Conservation (phyloP, 2,797 vertebrate genomes). For the Limosa lapponica region DNA sequence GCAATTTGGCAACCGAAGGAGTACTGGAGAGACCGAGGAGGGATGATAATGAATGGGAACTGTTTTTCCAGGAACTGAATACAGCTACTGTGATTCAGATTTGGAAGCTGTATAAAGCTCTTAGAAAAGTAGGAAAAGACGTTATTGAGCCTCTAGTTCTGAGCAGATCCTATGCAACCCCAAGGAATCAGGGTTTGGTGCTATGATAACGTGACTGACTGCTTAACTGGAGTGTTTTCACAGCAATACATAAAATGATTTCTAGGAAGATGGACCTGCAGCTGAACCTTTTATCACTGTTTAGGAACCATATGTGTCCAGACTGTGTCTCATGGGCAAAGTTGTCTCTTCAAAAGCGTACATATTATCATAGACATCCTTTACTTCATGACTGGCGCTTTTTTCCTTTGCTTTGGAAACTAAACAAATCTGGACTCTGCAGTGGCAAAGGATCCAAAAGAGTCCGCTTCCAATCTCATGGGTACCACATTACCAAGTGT, state of each 20-base stretch:
- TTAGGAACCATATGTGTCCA: neutral
- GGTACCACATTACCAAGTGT: neutral
- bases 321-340: neutral
- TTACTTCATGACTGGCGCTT: neutral
- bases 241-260: neutral
- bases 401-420: neutral
- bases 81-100: slow-evolving; percentile 37
- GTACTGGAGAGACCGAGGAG: neutral
- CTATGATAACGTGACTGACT: neutral
- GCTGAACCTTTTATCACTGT: neutral
- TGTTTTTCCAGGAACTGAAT: slow-evolving; percentile 40
- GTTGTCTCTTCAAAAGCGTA: neutral
- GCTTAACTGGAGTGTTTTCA: neutral
- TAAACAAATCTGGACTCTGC: neutral
- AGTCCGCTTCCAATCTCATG: neutral
- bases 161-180: neutral
- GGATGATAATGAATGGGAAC: slow-evolving; percentile 41
- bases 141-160: neutral
- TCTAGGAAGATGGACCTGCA: neutral
- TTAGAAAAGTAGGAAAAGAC: neutral
- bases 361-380: neutral
- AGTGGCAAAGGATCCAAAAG: neutral
- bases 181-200: neutral
- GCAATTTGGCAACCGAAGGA: slow-evolving; percentile 32
- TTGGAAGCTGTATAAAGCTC: slow-evolving; percentile 28